A percentile compares a stretch with the other conserved stretches of the same genome.
Evolutionary conservation across 2,888 invertebrate genomes (phyloP).

Genomic region (Amphipyra berbera): DNA sequence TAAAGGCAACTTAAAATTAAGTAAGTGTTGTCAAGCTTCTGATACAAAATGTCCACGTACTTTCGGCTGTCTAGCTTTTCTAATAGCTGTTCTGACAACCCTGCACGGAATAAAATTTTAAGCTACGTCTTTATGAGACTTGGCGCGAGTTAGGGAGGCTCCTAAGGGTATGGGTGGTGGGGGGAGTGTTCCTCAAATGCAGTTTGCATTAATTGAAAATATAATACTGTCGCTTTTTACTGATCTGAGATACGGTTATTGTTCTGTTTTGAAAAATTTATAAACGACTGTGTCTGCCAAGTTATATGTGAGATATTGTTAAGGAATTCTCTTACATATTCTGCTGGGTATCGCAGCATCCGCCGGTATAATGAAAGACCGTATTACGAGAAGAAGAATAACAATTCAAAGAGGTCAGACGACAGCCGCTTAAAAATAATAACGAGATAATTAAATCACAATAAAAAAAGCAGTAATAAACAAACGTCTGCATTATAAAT

Average conservation of each 20-base stretch:
- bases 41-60: not conserved
- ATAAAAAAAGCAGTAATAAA: no score
- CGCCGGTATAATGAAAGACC: no score
- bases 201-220: slow-evolving; percentile 61
- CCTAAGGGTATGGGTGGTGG: slow-evolving; percentile 4
- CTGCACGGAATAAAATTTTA: slow-evolving; percentile 50
- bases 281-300: slow-evolving; percentile 6
- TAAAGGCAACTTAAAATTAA: no score
- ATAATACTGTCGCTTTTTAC: slow-evolving; percentile 55
- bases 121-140: slow-evolving; percentile 55
- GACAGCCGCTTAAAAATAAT: no score
- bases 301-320: slow-evolving; percentile 6
- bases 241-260: slow-evolving; percentile 53
- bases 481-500: no score
- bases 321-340: no score
- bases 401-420: no score
- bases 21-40: not conserved
- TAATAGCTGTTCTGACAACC: slow-evolving; percentile 22
- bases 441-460: no score
- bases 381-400: no score
- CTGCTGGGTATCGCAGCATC: no score
- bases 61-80: not conserved
- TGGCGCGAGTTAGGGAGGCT: slow-evolving; percentile 52
- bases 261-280: slow-evolving; percentile 44
- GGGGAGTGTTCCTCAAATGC: slow-evolving; percentile 49